Evolutionary conservation across 2,797 vertebrate species (phyloP).

Genomic region (Lepus townsendii): DNA sequence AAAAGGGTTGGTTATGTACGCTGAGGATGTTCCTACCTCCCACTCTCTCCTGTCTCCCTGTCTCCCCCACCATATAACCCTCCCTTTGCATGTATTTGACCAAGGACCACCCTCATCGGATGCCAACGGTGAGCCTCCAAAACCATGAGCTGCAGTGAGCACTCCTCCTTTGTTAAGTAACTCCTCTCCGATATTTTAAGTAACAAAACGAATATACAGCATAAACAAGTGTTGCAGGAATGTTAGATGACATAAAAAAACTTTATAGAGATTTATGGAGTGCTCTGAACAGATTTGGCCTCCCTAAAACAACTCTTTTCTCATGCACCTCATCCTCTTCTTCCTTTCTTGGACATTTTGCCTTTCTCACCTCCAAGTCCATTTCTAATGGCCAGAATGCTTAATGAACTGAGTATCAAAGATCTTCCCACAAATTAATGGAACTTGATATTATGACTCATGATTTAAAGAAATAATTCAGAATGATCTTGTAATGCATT

Average conservation of each 20-base stretch:
- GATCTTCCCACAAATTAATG: not conserved
- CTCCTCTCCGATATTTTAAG: too few species aligned
- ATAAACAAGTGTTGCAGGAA: not conserved
- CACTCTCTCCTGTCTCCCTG: too few species aligned
- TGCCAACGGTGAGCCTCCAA: too few species aligned
- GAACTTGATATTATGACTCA: not conserved
- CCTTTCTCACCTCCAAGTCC: not conserved
- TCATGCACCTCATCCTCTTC: not conserved
- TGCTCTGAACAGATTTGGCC: not conserved
- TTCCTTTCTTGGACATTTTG: not conserved
- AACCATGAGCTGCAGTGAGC: too few species aligned
- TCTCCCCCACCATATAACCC: too few species aligned
- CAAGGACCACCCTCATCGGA: too few species aligned
- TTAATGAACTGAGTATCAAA: not conserved
- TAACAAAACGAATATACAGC: too few species aligned
- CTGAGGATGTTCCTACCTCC: too few species aligned
- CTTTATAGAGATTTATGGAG: not conserved
- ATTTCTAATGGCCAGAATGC: not conserved
- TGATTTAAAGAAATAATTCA: not conserved
- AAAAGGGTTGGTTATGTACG: too few species aligned
- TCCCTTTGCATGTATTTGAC: too few species aligned
- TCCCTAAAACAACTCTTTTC: not conserved
- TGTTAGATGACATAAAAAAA: not conserved
- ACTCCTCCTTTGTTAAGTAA: too few species aligned
- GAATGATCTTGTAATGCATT: conserved; percentile 16